Percentiles rank a stretch among this genome's conserved stretches.
phyloP scores from a whole-genome alignment of 2,113 vertebrate genomes.

The Oryzias melastigma region DNA sequence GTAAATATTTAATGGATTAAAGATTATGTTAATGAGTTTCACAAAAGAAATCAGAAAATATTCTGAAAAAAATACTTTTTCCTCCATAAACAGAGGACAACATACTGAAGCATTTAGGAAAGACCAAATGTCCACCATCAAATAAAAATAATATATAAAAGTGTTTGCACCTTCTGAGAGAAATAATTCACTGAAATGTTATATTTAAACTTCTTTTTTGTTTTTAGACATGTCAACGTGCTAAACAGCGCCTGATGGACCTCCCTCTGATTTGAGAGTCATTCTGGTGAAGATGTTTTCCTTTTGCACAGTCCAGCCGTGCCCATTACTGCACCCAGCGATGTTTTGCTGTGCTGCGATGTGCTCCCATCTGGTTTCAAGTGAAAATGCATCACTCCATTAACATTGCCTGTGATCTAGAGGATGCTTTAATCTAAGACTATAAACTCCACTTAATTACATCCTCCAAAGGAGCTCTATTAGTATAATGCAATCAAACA shows the following conservation, averaged over 20 bases:
- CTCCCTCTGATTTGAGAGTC: slow-evolving; percentile 24
- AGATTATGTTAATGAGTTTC: too few species aligned
- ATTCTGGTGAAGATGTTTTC: slow-evolving; percentile 40
- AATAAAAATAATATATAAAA: neutral
- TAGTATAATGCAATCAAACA: slow-evolving; percentile 76
- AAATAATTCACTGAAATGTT: slow-evolving; percentile 9
- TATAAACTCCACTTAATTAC: slow-evolving; percentile 83
- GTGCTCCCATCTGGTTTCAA: slow-evolving; percentile 79
- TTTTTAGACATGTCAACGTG: slow-evolving; percentile 10
- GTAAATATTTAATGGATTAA: too few species aligned
- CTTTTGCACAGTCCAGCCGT: slow-evolving; percentile 38
- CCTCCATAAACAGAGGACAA: too few species aligned
- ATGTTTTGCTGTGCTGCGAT: slow-evolving; percentile 70
- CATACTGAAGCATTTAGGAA: too few species aligned
- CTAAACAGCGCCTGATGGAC: neutral
- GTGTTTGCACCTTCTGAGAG: neutral
- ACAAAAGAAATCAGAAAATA: too few species aligned
- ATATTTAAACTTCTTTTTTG: slow-evolving; percentile 8
- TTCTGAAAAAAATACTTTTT: too few species aligned
- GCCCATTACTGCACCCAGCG: slow-evolving; percentile 47
- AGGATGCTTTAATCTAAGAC: slow-evolving; percentile 81
- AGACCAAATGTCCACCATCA: slow-evolving; percentile 4
- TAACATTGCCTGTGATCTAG: slow-evolving; percentile 80
- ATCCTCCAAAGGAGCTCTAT: slow-evolving; percentile 74
- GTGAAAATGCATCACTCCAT: slow-evolving; percentile 80